These are phyloP conservation scores for Lasaia peninsularis DNA, from an alignment of 1,140 invertebrate genomes.

Conservation along the genomic window DNA sequence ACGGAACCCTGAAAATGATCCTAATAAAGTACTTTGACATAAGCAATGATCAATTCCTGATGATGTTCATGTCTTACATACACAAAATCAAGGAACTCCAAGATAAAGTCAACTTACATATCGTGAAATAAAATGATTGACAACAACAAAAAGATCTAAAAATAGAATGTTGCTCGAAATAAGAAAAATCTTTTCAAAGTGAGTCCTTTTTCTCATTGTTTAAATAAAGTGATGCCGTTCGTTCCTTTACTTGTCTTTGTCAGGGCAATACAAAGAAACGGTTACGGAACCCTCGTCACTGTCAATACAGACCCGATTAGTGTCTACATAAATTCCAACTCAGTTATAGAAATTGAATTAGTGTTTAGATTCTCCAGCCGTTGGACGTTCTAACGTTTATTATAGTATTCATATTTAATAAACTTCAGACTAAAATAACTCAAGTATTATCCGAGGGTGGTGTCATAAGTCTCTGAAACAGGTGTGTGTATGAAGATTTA, in stretches of 20 bases:
- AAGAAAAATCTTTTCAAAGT: not conserved
- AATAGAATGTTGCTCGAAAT: not conserved
- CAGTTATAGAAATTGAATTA: constrained; percentile 6
- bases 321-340: constrained; percentile 7
- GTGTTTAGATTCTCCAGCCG: not conserved
- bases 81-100: too few species aligned
- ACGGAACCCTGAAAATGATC: too few species aligned
- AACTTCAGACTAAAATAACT: too few species aligned
- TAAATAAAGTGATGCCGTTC: constrained; percentile 7
- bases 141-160: not conserved
- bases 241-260: not conserved
- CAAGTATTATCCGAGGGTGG: too few species aligned
- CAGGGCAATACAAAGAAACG: constrained; percentile 1
- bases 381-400: not conserved
- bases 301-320: constrained; percentile 8
- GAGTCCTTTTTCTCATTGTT: constrained; percentile 3
- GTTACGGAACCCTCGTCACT: constrained; percentile 3
- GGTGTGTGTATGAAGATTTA: too few species aligned
- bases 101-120: too few species aligned
- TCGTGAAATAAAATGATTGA: not conserved
- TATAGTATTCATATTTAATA: too few species aligned
- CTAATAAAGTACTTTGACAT: too few species aligned
- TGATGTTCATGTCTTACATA: too few species aligned
- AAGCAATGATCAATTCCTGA: too few species aligned
- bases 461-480: too few species aligned